Base-by-base conservation (phyloP, 2,888 invertebrate species). In the Drosophila yooni region DNA sequence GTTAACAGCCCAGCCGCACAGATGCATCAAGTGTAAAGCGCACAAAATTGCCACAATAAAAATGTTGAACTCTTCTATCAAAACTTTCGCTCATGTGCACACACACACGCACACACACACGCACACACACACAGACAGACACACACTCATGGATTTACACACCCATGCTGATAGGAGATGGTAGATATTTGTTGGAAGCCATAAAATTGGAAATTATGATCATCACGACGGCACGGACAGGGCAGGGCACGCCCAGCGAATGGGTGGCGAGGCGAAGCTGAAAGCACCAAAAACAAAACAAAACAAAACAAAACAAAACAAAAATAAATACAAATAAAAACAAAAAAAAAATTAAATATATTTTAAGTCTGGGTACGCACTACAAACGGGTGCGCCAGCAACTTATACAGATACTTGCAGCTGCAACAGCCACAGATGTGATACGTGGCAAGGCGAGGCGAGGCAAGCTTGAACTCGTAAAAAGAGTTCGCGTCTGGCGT, bases 151-250 rank as follows among this genome's bases (percentile, higher is more conserved):
- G 5, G 40, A 40, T 21, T 21, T 21, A 46, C 46, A 46, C 46
- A 46, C 46, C 46, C 46, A 21, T 33, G 48, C 43, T 64, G 51
- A 78, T 74, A 67, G 70, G 38, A 67, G 75, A 72, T 79, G 76
- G 50, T 40, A 62, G 66, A 76, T 76, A 67, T 79, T 70, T 69
- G 59, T 57, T 57, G 66, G 62, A 43, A 62, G 71, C 71, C 68
- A 76, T 81, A 79, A 81, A 81, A 81, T 74, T 74, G 79, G 70
- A 81, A 81, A 81, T 81, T 70, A 79, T 81, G 79, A 76, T 81
- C 74, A 76, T 81, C 53, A 70, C 74, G 63, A 59, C 77, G 74
- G 56, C 40, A 58, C 11, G 71, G 63, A 67, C 43, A 69, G 52
- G 74, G 48, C 71, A 72, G 52, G 74, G 48, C 71, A 72, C 67